Conservation (phyloP, 2,113 vertebrate species). For the Lamprologus ornatipinnis region DNA sequence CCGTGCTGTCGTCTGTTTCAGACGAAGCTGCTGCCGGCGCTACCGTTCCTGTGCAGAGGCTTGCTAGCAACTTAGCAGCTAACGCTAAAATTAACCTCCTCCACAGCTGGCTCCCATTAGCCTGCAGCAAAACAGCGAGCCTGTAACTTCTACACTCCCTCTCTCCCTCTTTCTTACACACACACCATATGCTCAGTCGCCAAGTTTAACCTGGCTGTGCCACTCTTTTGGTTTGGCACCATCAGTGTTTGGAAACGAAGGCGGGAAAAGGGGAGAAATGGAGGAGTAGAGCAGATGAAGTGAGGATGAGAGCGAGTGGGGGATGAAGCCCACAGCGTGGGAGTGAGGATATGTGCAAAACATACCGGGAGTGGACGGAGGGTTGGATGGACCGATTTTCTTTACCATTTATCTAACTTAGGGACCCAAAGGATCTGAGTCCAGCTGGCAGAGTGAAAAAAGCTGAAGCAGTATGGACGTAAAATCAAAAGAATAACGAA, state of each 20-base stretch:
- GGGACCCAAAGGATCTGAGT: background rate
- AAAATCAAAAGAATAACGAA: conserved; percentile 15
- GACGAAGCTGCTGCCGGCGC: background rate
- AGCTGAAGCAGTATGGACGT: background rate
- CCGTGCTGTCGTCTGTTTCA: background rate
- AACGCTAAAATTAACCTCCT: conserved; percentile 69
- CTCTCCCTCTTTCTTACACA: background rate
- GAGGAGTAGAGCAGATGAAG: background rate
- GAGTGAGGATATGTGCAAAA: background rate
- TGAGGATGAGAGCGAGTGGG: background rate
- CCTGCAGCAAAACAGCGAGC: conserved; percentile 55
- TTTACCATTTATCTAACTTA: background rate
- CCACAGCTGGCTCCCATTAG: conserved; percentile 76
- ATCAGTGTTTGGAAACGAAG: conserved; percentile 32
- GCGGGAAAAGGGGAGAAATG: background rate
- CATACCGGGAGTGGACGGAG: background rate
- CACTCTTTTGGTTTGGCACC: conserved; percentile 50
- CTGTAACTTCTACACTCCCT: conserved; percentile 40
- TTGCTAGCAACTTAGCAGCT: conserved; percentile 48
- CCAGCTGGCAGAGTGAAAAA: background rate
- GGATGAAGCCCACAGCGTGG: background rate
- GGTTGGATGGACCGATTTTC: background rate
- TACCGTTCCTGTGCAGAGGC: background rate
- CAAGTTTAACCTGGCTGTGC: conserved; percentile 58
- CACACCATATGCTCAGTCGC: background rate